These are phyloP conservation scores for Mesorhabditis spiculigera DNA, from an alignment of 2,888 invertebrate genomes.

Conservation along the genomic window DNA sequence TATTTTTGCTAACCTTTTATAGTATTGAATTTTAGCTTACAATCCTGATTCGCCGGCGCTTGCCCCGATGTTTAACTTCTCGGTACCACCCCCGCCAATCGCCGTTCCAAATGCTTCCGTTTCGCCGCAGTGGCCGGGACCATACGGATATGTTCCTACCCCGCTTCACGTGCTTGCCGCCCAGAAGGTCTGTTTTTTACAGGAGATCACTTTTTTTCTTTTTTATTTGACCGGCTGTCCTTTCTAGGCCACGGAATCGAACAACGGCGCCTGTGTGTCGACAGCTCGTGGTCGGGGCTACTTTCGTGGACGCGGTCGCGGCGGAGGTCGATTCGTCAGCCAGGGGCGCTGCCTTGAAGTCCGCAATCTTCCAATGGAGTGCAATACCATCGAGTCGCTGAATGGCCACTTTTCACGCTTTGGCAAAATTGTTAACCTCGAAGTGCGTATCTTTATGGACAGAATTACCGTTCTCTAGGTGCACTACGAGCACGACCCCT, in stretches of 20 bases:
- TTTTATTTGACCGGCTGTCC: no score
- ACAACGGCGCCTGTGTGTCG: no score
- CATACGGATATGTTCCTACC: no score
- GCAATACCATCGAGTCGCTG: slow-evolving; percentile 89
- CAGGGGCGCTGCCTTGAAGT: slow-evolving; percentile 66
- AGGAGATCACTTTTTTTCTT: no score
- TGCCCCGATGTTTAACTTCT: slow-evolving; percentile 22
- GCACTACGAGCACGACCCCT: slow-evolving; percentile 75
- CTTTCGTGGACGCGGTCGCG: slow-evolving; percentile 16
- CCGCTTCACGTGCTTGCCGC: no score
- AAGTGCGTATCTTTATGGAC: slow-evolving; percentile 66
- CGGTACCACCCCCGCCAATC: slow-evolving; percentile 52
- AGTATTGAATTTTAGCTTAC: neutral
- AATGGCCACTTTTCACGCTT: slow-evolving; percentile 95
- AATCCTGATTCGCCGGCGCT: slow-evolving; percentile 26
- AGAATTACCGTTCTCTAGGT: slow-evolving; percentile 56
- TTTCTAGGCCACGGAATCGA: no score
- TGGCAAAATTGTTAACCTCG: slow-evolving; percentile 92
- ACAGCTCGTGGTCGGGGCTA: slow-evolving; percentile 22
- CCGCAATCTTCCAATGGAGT: slow-evolving; percentile 83
- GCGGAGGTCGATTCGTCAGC: neutral
- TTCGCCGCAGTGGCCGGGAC: no score
- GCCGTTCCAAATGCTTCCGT: slow-evolving; percentile 3
- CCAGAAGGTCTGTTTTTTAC: no score
- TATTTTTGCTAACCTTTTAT: no score